Evolutionary conservation across 1,140 invertebrate species (phyloP).

Genomic region (Drosophila lini): DNA sequence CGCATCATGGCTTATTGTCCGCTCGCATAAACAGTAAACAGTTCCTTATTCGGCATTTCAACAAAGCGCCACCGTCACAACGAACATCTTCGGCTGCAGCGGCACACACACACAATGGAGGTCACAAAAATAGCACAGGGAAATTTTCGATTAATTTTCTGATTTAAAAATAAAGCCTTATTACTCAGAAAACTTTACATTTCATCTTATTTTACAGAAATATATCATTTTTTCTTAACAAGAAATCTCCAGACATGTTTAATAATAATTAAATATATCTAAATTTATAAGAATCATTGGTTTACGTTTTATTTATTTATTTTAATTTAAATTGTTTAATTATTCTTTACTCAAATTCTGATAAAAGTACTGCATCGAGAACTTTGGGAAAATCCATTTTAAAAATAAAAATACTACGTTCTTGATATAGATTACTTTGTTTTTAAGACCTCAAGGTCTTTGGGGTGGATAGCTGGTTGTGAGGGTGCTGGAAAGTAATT

Average conservation of each 20-base stretch:
- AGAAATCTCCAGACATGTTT: too few species aligned
- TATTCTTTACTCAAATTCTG: background rate
- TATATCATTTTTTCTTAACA: too few species aligned
- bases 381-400: background rate
- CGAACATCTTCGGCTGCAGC: slow-evolving; percentile 25
- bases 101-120: background rate
- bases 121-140: background rate
- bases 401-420: background rate
- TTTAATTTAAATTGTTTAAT: background rate
- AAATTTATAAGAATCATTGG: too few species aligned
- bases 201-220: too few species aligned
- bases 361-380: background rate
- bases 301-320: background rate
- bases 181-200: too few species aligned
- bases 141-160: background rate
- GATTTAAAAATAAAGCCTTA: background rate
- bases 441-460: background rate
- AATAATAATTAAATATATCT: too few species aligned
- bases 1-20: slow-evolving; percentile 42
- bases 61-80: slow-evolving; percentile 50
- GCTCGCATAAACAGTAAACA: slow-evolving; percentile 51
- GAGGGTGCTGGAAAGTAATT: background rate
- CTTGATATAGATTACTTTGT: too few species aligned
- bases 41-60: slow-evolving; percentile 19
- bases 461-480: background rate